A percentile compares a stretch with the other conserved stretches of the same genome.
These are phyloP conservation scores for Peromyscus eremicus DNA, from an alignment of 2,797 vertebrate genomes.

Conservation along the genomic window DNA sequence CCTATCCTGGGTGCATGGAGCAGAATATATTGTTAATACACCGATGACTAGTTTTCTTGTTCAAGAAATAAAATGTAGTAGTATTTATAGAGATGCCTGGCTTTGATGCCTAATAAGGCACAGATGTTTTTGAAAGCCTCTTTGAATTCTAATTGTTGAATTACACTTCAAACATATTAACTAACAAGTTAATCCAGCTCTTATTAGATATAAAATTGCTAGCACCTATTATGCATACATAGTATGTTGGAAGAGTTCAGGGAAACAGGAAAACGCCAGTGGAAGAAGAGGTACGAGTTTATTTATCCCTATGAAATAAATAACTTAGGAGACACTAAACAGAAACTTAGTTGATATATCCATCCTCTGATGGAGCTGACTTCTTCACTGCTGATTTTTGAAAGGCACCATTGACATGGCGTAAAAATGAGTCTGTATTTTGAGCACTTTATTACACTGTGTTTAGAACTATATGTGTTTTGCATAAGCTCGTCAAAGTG, in stretches of 20 bases:
- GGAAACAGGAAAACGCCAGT: conserved; percentile 1
- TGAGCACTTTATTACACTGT: not conserved
- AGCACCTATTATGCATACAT: conserved; percentile 32
- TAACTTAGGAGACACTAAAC: conserved; percentile 28
- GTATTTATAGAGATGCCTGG: conserved; percentile 66
- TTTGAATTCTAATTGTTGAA: conserved; percentile 74
- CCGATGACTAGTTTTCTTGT: conserved; percentile 40
- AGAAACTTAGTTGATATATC: conserved; percentile 46
- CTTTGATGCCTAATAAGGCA: conserved; percentile 57
- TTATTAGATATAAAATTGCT: conserved; percentile 47
- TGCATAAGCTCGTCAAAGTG: not conserved
- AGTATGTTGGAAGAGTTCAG: conserved; percentile 42
- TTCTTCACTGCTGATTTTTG: conserved; percentile 50
- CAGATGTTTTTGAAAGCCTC: conserved; percentile 70
- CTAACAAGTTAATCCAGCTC: conserved; percentile 64
- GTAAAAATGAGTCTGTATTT: not conserved
- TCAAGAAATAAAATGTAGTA: conserved; percentile 63
- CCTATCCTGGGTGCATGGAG: not conserved
- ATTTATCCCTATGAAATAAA: conserved; percentile 38
- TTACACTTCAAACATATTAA: conserved; percentile 72
- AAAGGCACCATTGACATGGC: conserved; percentile 47
- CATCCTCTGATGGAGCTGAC: conserved; percentile 44
- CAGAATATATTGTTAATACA: conserved; percentile 39
- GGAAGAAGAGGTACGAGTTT: not conserved
- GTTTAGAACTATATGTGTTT: not conserved